phyloP scores from a whole-genome alignment of 1,140 invertebrate species.

The Anastrepha obliqua region DNA sequence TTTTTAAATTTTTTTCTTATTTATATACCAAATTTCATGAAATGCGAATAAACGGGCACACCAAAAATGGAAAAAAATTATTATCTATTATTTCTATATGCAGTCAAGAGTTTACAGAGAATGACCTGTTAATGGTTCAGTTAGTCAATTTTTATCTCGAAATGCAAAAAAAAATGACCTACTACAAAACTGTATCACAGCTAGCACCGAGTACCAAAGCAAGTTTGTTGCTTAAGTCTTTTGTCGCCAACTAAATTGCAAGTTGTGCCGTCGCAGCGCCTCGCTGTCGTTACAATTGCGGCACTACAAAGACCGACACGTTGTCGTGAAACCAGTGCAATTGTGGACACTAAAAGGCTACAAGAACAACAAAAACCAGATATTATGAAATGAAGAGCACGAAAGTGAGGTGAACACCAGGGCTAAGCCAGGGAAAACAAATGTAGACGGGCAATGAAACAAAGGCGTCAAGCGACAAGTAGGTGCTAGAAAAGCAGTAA shows the following conservation, averaged over 20 bases:
- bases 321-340: neutral
- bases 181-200: too few species aligned
- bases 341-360: neutral
- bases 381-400: neutral
- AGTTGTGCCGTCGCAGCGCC: neutral
- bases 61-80: too few species aligned
- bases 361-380: neutral
- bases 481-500: conserved; percentile 47
- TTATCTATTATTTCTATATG: too few species aligned
- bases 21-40: too few species aligned
- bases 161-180: too few species aligned
- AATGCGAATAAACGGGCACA: too few species aligned
- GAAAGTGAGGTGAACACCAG: neutral
- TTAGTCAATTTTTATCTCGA: too few species aligned
- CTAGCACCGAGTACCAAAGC: neutral
- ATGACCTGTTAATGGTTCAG: too few species aligned
- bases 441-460: neutral
- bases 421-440: neutral
- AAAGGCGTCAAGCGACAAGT: conserved; percentile 29
- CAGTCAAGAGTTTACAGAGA: too few species aligned
- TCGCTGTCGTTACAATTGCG: neutral
- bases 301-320: neutral
- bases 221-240: conserved; percentile 31
- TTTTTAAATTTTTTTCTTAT: too few species aligned
- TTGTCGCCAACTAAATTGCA: neutral